Evolutionary conservation across 2,113 vertebrate species (phyloP).

Genomic region (Proterorhinus semilunaris): DNA sequence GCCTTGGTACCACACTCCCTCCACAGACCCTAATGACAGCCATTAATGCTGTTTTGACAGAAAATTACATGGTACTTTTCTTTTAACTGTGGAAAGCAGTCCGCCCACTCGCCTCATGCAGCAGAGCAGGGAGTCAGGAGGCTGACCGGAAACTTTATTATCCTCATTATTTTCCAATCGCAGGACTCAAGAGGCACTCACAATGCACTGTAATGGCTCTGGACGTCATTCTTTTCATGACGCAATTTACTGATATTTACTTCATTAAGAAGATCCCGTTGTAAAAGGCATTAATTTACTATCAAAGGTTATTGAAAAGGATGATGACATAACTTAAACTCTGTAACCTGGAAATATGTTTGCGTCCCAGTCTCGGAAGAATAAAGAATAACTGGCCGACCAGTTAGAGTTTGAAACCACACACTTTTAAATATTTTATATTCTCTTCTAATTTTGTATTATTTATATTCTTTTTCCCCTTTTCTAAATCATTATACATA

Average conservation of each 20-base stretch:
- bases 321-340: background rate
- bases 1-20: slow-evolving; percentile 15
- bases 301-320: background rate
- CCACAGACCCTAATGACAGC: slow-evolving; percentile 43
- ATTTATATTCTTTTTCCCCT: too few relatives aligned
- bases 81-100: slow-evolving; percentile 35
- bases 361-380: background rate
- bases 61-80: slow-evolving; percentile 45
- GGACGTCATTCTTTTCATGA: slow-evolving; percentile 12
- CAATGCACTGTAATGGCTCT: background rate
- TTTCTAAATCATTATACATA: too few relatives aligned
- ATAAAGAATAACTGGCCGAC: too few relatives aligned
- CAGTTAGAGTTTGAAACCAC: too few relatives aligned
- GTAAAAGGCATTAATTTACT: background rate
- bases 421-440: too few relatives aligned
- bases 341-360: background rate
- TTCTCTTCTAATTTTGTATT: too few relatives aligned
- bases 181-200: slow-evolving; percentile 13
- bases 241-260: background rate
- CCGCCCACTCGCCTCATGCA: slow-evolving; percentile 37
- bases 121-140: slow-evolving; percentile 17
- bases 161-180: slow-evolving; percentile 23
- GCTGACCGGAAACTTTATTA: slow-evolving; percentile 28
- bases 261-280: background rate
- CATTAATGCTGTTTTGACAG: slow-evolving; percentile 56